Evolutionary conservation across 37 sponge, comb jelly and placozoan species (phyloP).

Genomic region (Oscarella lobularis): DNA sequence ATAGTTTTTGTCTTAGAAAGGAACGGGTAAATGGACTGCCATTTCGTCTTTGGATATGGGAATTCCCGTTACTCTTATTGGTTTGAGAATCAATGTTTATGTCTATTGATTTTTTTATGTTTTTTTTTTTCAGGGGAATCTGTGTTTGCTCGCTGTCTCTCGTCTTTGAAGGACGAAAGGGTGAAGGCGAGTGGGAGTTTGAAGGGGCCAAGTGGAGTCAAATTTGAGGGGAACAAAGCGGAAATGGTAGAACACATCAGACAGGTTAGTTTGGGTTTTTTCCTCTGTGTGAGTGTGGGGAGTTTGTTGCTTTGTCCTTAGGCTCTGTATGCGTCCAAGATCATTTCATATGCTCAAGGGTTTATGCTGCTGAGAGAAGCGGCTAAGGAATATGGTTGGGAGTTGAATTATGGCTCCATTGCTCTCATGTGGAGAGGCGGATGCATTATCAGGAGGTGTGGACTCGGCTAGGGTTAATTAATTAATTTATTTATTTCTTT

Average conservation of each 20-base stretch:
- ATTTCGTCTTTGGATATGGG: constrained; percentile 92
- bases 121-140: too few species aligned
- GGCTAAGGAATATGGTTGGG: constrained; percentile 71
- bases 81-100: too few species aligned
- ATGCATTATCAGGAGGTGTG: constrained; percentile 85
- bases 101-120: too few species aligned
- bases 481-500: too few species aligned
- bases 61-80: constrained; percentile 91
- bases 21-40: constrained; percentile 98
- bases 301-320: too few species aligned
- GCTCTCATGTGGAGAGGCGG: constrained; percentile 99
- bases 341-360: constrained; percentile 95
- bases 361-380: constrained; percentile 92
- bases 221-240: constrained; percentile 46
- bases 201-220: constrained; percentile 30
- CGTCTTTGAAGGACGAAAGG: constrained; percentile 50
- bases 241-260: constrained; percentile 64
- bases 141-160: constrained; percentile 79
- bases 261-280: too few species aligned
- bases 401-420: constrained; percentile 89
- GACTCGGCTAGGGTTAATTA: too few species aligned
- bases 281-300: too few species aligned
- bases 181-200: constrained; percentile 59
- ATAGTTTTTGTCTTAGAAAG: too few species aligned
- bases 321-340: constrained; percentile 96